Conservation (phyloP, 2,888 invertebrate species). For the Lepidonotus clava region DNA sequence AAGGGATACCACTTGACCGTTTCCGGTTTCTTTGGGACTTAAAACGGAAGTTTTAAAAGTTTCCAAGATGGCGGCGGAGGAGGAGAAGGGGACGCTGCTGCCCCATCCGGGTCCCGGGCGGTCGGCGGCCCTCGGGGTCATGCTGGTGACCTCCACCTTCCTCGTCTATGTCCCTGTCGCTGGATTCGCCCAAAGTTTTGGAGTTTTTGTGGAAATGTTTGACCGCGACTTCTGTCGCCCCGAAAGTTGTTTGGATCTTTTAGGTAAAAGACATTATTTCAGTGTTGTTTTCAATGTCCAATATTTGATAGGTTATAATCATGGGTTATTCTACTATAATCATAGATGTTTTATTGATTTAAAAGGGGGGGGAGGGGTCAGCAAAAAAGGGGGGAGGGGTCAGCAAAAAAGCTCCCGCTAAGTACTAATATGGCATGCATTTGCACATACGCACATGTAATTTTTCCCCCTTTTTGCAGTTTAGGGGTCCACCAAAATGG, state of each 20-base stretch:
- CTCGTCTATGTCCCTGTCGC: constrained; percentile 46
- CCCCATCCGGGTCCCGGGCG: not conserved
- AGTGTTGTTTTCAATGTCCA: too few species aligned
- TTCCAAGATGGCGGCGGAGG: not conserved
- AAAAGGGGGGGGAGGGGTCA: too few species aligned
- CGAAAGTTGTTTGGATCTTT: not conserved
- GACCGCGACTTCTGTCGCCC: constrained; percentile 40
- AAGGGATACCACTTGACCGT: not conserved
- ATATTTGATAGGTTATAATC: too few species aligned
- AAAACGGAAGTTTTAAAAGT: not conserved
- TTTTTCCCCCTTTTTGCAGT: too few species aligned
- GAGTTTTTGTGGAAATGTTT: constrained; percentile 48
- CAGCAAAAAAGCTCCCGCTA: too few species aligned
- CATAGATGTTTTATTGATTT: too few species aligned
- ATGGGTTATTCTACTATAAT: too few species aligned
- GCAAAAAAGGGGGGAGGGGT: too few species aligned
- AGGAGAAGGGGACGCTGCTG: not conserved
- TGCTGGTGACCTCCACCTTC: constrained; percentile 12
- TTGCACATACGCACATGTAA: too few species aligned
- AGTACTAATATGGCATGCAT: too few species aligned
- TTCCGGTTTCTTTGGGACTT: not conserved
- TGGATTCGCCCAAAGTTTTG: constrained; percentile 43
- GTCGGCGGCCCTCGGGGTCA: not conserved
- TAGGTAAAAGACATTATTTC: too few species aligned
- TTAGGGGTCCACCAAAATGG: too few species aligned